These are phyloP conservation scores for Pogoniulus pusillus DNA, from an alignment of 2,797 vertebrate genomes.

Conservation along the genomic window DNA sequence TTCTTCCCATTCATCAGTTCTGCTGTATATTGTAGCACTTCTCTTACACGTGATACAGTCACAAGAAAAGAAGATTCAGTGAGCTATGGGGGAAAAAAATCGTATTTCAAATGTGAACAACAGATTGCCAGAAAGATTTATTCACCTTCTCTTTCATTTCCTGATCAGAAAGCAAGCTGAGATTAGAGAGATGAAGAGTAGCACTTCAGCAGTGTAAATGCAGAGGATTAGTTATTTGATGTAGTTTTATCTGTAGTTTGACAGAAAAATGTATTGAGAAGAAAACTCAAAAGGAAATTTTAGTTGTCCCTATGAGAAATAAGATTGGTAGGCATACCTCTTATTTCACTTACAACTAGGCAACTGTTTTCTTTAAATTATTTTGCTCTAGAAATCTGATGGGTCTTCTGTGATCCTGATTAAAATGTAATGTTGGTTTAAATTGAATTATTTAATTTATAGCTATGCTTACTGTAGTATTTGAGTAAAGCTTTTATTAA, in stretches of 20 bases:
- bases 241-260: background rate
- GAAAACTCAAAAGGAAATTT: background rate
- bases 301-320: background rate
- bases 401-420: background rate
- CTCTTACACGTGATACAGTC: background rate
- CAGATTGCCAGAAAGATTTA: background rate
- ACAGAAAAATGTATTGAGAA: background rate
- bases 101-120: background rate
- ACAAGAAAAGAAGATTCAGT: background rate
- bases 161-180: background rate
- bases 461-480: background rate
- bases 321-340: background rate
- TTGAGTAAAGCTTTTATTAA: background rate
- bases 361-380: background rate
- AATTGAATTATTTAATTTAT: background rate
- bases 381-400: background rate
- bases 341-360: background rate
- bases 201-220: background rate
- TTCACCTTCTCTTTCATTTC: background rate
- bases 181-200: background rate
- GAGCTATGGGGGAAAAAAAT: background rate
- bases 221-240: background rate
- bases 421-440: background rate
- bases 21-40: background rate
- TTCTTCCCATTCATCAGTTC: background rate